Evolutionary conservation across 2,797 vertebrate genomes (phyloP), one percentile per base, ranked within the genome.

Genomic region (Odontamblyopus lacepedii): DNA sequence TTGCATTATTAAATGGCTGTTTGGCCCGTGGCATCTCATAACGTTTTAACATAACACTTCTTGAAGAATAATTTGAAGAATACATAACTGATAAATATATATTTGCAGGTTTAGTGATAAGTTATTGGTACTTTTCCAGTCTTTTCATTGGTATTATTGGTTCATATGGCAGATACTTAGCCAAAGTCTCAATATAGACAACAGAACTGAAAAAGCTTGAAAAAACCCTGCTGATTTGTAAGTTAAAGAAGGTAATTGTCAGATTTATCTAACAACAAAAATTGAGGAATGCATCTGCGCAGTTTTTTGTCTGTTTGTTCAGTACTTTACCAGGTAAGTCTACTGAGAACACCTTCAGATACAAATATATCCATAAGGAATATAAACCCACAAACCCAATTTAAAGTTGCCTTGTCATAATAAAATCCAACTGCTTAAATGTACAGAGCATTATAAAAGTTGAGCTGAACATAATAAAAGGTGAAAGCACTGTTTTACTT

Each of bases 401-500:
- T 63, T 35, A 63, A 63, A 63, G 30, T 35, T 38, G 18, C 9
- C 16, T 38, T n/a, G 61, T 63, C 18, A 38, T 35, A 19, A 35
- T 38, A 41, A 63, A 63, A 41, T 41, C 38, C 13, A 41, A 13
- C 62, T 13, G 38, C 62, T 35, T 15, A 60, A 60, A 30, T 18
- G 29, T 60, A 29, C 30, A n/a, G 62, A 26, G 63, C 63, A 53
- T 26, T 67, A 19, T 67, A 12, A 67, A 66, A 66, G 44, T 50
- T 66, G 6, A 66, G 23, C 44, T 29, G 44, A 66, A 50, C 44
- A 29, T 69, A 53, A 69, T 57, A 57, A 57, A 57, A 67, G 29
- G 65, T 67, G 50, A 53, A 55, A 53, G 50, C 48, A 32, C 18
- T 50, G 29, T 53, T 67, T 67, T 55, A 12, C 64, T 67, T 53